These are phyloP conservation scores for Melanotaenia maccullochi DNA, from an alignment of 2,797 vertebrate genomes.

Conservation along the genomic window DNA sequence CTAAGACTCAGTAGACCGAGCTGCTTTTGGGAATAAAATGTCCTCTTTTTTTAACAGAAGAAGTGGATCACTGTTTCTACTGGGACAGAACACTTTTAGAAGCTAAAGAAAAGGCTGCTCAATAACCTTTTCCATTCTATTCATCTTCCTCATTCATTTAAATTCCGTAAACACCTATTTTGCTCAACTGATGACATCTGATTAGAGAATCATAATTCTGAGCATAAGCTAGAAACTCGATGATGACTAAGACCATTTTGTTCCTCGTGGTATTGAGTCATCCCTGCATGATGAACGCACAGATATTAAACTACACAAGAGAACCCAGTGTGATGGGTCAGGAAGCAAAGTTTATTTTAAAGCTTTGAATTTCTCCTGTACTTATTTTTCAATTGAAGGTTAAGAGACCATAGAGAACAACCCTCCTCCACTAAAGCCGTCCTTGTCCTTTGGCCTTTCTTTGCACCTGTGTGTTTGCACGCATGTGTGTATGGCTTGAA, in stretches of 20 bases:
- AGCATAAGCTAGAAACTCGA: slow-evolving; percentile 26
- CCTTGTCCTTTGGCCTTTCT: background rate
- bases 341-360: slow-evolving; percentile 13
- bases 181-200: slow-evolving; percentile 39
- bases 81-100: slow-evolving; percentile 22
- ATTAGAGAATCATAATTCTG: slow-evolving; percentile 13
- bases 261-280: slow-evolving; percentile 31
- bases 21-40: slow-evolving; percentile 15
- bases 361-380: slow-evolving; percentile 14
- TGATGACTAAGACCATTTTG: slow-evolving; percentile 37
- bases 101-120: slow-evolving; percentile 2
- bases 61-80: slow-evolving; percentile 29
- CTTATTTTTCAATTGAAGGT: slow-evolving; percentile 24
- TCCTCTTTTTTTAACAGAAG: slow-evolving; percentile 6
- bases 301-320: slow-evolving; percentile 14
- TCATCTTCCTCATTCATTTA: slow-evolving; percentile 33
- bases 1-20: slow-evolving; percentile 21
- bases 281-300: slow-evolving; percentile 49
- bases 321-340: slow-evolving; percentile 18
- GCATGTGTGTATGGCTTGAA: background rate
- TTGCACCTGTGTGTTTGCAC: background rate
- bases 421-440: background rate
- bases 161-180: slow-evolving; percentile 30
- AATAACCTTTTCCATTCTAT: slow-evolving; percentile 18
- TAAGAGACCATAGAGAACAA: slow-evolving; percentile 11